Evolutionary conservation across 2,888 invertebrate species (phyloP), one percentile per base, ranked within the genome.

Genomic region (Invenusta paracnida): DNA sequence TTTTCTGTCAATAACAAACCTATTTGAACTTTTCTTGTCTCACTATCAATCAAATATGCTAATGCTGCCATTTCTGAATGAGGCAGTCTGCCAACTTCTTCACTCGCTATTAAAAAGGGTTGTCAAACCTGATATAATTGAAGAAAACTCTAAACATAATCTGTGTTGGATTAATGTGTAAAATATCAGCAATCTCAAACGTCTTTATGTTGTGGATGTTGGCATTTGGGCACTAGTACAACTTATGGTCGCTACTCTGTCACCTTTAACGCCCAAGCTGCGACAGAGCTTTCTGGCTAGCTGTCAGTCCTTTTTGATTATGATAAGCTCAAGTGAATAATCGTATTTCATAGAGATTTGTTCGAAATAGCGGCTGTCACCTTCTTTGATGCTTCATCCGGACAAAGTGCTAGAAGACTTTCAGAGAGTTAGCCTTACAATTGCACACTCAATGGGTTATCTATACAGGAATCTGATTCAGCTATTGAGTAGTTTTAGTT

Each of bases 41-140:
- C 73, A 73, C 73, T 73, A 13, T 2, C 73, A 73, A 73, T 23
- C 73, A 23, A 23, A 73, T 73, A 73, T 73, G 73, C 73, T 23
- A 73, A 73, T 73, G 27, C 27, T 73, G 27, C 73, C 73, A 73
- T 73, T 73, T 73, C 17, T 73, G 73, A 73, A 73, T 73, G 23
- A 73, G 27, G 73, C 73, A 73, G 73, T 73, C 27, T 23, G 2
- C 73, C 25, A 73, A 73, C 73, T 25, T 73, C 17, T 73, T 23
- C 27, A 73, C 27, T 73, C 73, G 27, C 17, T 73, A 23, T 73
- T 73, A 23, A 73, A 73, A 73, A 73, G 73, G 27, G 17, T 73
- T 73, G 73, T 73, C 73, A 73, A 73, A 73, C 27, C 25, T 73
- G 23, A 73, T 13, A 73, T 73, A 5, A 73, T 73, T n/a, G 73